Evolutionary conservation across 2,797 vertebrate genomes (phyloP).

Genomic region (Catostomus latipinnis): DNA sequence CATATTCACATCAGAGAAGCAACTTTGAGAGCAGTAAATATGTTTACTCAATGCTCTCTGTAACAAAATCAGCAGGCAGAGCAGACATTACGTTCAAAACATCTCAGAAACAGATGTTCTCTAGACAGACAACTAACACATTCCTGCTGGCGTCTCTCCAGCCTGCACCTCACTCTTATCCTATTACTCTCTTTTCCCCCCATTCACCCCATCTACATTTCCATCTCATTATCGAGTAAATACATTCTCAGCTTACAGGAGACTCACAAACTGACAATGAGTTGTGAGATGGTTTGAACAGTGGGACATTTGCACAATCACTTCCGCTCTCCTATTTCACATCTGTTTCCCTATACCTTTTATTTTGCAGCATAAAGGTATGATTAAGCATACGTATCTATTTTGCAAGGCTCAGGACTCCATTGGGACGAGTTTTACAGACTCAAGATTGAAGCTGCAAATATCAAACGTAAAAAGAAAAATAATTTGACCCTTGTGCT

Average conservation of each 20-base stretch:
- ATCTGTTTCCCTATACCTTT: conserved; percentile 25
- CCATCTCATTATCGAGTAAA: conserved; percentile 41
- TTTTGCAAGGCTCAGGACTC: conserved; percentile 26
- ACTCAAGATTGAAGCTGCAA: conserved; percentile 45
- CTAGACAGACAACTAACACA: conserved; percentile 40
- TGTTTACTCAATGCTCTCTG: conserved; percentile 46
- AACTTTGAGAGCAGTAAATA: conserved; percentile 33
- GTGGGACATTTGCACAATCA: conserved; percentile 7
- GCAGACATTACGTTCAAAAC: conserved; percentile 39
- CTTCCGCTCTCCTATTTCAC: conserved; percentile 24
- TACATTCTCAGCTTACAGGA: conserved; percentile 28
- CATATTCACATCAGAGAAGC: background rate
- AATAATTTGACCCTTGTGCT: background rate
- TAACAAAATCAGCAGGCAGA: conserved; percentile 45
- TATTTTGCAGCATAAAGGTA: conserved; percentile 30
- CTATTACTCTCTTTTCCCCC: conserved; percentile 34
- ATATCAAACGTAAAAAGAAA: conserved; percentile 27
- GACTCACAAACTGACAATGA: conserved; percentile 18
- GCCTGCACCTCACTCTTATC: conserved; percentile 35
- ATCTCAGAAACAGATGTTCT: conserved; percentile 53
- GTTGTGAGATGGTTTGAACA: conserved; percentile 18
- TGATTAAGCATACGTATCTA: conserved; percentile 26
- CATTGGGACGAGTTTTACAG: conserved; percentile 28
- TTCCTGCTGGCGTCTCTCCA: conserved; percentile 34
- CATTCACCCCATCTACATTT: conserved; percentile 22